Evolutionary conservation across 2,797 vertebrate genomes (phyloP), one percentile per base, ranked within the genome.

Genomic region (Rousettus madagascariensis): DNA sequence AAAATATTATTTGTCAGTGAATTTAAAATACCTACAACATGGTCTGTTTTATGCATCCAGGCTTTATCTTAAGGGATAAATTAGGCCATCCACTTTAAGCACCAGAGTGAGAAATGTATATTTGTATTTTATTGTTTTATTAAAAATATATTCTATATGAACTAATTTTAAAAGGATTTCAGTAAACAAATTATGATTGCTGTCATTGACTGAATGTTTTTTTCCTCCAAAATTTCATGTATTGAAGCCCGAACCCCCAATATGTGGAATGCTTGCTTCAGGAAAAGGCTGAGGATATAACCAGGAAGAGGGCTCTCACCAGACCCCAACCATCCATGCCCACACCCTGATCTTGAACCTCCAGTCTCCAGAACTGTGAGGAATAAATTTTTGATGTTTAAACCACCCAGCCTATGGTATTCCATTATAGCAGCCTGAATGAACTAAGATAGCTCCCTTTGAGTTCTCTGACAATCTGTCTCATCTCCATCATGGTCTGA

Each of bases 101-200:
- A 85, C 41, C 46, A 95, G 19, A 84, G 33, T 72, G 55, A 68
- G 95, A 96, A 98, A 91, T n/a, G 6, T 83, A 78, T 90, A 82
- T 82, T 90, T 94, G 92, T 96, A 92, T 96, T 86, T 43, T 88
- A 95, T 69, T 96, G 69, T 95, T 95, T 97, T 96, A 96, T 94
- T 98, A 89, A 38, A 68, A 93, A 94, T 71, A 80, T 91, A 74
- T 92, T 96, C 74, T 93, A 94, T 55, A 90, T 94, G 93, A 96
- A 87, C 82, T 92, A 71, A 71, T 53, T 68, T 36, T 10, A 84
- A 84, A 84, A 49, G 16, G 63, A 51, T 53, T 38, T 68, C 10
- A 38, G 33, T 53, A 84, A 68, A 26, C 46, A 53, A 36, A 68
- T 38, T 68, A 84, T 38, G 46, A 68, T 68, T 84, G 51, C 5